Evolutionary conservation across 2,113 vertebrate species (phyloP).

Genomic region (Callithrix jacchus): DNA sequence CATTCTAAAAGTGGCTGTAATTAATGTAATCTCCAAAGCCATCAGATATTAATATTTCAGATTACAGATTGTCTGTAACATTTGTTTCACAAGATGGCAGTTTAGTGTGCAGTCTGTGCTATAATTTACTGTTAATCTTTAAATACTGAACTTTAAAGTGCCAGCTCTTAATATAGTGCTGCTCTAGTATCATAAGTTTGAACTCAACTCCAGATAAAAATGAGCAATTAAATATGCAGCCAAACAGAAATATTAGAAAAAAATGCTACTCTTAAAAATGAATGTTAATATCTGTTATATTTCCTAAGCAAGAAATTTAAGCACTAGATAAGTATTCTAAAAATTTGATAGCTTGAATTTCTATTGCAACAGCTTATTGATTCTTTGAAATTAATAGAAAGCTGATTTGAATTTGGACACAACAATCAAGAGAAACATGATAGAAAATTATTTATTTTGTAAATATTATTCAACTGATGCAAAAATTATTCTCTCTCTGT

Average conservation of each 20-base stretch:
- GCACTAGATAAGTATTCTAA: neutral
- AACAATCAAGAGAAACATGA: neutral
- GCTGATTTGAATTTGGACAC: neutral
- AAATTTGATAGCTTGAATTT: neutral
- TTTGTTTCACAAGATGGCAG: slow-evolving; percentile 72
- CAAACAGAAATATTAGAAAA: slow-evolving; percentile 17
- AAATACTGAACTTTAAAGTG: slow-evolving; percentile 68
- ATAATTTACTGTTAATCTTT: slow-evolving; percentile 79
- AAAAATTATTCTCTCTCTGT: neutral
- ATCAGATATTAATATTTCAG: slow-evolving; percentile 81
- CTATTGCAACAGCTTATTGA: neutral
- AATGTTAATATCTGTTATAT: neutral
- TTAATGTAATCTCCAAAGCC: slow-evolving; percentile 78
- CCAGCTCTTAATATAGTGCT: slow-evolving; percentile 66
- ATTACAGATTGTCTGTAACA: slow-evolving; percentile 74
- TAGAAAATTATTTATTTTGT: neutral
- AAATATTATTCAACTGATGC: neutral
- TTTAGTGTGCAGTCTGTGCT: slow-evolving; percentile 70
- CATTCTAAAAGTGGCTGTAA: slow-evolving; percentile 75
- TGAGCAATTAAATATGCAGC: slow-evolving; percentile 42
- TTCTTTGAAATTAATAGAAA: slow-evolving; percentile 8
- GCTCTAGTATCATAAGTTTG: slow-evolving; percentile 54
- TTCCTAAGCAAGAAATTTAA: neutral
- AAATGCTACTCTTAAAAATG: neutral
- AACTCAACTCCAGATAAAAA: slow-evolving; percentile 57